Base-by-base conservation (phyloP, 2,113 vertebrate species). In the Petaurus breviceps region DNA sequence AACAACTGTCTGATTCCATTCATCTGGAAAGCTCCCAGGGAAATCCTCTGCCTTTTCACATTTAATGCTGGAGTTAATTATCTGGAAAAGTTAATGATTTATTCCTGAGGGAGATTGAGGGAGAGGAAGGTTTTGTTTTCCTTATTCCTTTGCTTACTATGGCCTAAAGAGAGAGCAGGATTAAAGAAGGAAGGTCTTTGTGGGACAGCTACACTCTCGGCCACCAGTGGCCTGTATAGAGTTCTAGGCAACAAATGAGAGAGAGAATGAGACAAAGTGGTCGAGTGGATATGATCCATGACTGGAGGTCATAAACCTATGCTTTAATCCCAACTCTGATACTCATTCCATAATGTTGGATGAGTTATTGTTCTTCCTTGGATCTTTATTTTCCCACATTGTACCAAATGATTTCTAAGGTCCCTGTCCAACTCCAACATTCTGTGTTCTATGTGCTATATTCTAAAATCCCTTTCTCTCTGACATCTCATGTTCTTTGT, bases 21-120 rank as follows among this genome's bases (percentile, higher is more conserved):
- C 46, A 90, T 90, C 24, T 90, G 90, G 49, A 90, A 90, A 90
- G 26, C 49, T 51, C 90, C 49, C 46, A 51, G 90, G 49, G 49
- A 51, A 49, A 90, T 49, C 90, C 49, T 90, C 47, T 51, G 49
- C 90, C 49, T 51, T 51, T 26, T 47, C 46, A 31, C 46, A 49
- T 90, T 90, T 28, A 90, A 90, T 11, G 24, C 28, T 31, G 49
- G 90, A 90, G 90, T 90, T 51, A 90, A 90, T 90, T 90, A 90
- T 90, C 47, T 90, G 47, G 90, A 90, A 90, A 90, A 90, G 90
- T 90, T 90, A 90, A 90, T 90, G 90, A 90, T 90, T 47, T 47
- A 90, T 51, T 90, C 49, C 49, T 84, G 16, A 84, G 68, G 37
- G 68, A 61, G 57, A 11, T 9, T 61, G 57, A 31, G 11, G 57